phyloP scores from a whole-genome alignment of 2,797 vertebrate species.

The Pseudochaenichthys georgianus region DNA sequence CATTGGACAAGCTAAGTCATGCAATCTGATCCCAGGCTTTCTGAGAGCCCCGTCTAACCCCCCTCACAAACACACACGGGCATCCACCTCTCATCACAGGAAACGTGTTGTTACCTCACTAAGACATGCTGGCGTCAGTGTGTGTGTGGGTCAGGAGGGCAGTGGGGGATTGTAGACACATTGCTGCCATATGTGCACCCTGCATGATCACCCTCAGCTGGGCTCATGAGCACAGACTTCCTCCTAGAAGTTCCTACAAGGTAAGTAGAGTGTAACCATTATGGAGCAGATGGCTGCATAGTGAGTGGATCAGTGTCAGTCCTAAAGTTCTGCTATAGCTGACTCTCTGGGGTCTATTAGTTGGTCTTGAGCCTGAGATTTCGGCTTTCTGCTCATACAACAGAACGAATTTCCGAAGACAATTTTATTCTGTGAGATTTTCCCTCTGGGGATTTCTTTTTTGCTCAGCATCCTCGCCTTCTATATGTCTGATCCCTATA shows the following conservation, averaged over 20 bases:
- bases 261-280: conserved; percentile 31
- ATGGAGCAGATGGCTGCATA: conserved; percentile 42
- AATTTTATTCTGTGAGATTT: neutral
- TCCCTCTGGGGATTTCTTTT: neutral
- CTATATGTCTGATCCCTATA: neutral
- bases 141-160: conserved; percentile 72
- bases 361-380: conserved; percentile 10
- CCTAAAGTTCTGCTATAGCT: neutral
- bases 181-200: conserved; percentile 71
- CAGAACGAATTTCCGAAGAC: conserved; percentile 42
- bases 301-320: conserved; percentile 9
- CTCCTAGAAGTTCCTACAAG: conserved; percentile 53
- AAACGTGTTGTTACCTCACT: conserved; percentile 81
- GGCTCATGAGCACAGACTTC: conserved; percentile 28
- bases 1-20: conserved; percentile 76
- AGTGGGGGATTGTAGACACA: conserved; percentile 55
- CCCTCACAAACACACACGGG: conserved; percentile 44
- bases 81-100: conserved; percentile 75
- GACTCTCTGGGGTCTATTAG: conserved; percentile 23
- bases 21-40: conserved; percentile 77
- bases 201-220: conserved; percentile 48
- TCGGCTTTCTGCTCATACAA: conserved; percentile 21
- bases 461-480: conserved; percentile 14
- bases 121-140: conserved; percentile 83
- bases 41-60: conserved; percentile 40